Conservation (phyloP, 2,797 vertebrate species). For the Linurgus olivaceus region DNA sequence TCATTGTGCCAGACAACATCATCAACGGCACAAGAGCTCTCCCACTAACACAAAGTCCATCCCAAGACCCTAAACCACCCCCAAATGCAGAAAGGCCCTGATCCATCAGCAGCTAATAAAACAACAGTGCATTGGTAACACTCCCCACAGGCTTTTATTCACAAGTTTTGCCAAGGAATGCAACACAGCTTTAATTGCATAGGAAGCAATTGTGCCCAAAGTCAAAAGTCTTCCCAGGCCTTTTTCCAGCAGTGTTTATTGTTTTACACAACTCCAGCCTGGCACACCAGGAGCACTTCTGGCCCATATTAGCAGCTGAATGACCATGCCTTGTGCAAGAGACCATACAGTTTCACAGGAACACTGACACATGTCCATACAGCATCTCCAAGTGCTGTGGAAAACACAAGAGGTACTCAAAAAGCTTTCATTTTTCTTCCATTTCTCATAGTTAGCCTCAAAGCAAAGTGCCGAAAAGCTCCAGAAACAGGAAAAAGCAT, state of each 20-base stretch:
- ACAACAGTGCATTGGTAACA: neutral
- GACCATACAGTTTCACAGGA: neutral
- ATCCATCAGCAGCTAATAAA: neutral
- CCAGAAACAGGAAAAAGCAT: neutral
- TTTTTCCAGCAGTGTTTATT: conserved; percentile 38
- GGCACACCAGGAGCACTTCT: neutral
- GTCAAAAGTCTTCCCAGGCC: conserved; percentile 48
- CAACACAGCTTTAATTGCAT: neutral
- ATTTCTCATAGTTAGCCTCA: neutral
- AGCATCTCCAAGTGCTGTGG: neutral
- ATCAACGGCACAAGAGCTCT: neutral
- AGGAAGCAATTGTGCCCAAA: conserved; percentile 46
- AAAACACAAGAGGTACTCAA: neutral
- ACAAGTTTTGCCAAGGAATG: neutral
- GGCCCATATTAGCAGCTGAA: neutral
- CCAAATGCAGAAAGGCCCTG: neutral
- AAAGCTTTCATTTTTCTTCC: neutral
- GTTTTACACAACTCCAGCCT: neutral
- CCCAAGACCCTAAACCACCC: neutral
- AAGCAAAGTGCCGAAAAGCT: neutral
- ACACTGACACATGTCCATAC: neutral
- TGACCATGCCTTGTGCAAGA: neutral
- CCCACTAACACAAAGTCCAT: neutral
- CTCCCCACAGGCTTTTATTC: neutral
- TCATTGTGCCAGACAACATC: neutral